Conservation (phyloP, 2,888 invertebrate genomes). For the Melanchra persicariae region DNA sequence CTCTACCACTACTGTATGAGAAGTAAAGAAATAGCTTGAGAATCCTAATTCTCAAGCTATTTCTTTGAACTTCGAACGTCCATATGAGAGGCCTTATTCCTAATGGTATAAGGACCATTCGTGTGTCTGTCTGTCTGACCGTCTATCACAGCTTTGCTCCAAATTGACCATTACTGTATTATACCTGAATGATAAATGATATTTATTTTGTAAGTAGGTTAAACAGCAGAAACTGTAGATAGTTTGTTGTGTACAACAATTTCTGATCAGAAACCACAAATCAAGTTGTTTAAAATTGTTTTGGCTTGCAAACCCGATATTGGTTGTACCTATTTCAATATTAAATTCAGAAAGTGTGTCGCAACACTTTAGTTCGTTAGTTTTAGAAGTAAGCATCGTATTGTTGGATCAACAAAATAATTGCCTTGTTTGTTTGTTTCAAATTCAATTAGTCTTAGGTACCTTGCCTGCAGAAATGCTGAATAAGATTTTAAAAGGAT, state of each 20-base stretch:
- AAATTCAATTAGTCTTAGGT: constrained; percentile 18
- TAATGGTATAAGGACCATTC: too few relatives aligned
- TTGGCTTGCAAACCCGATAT: constrained; percentile 22
- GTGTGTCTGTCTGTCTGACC: too few relatives aligned
- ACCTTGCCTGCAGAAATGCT: background rate
- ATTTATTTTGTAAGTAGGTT: too few relatives aligned
- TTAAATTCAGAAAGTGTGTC: constrained; percentile 30
- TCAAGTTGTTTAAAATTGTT: constrained; percentile 13
- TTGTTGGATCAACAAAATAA: constrained; percentile 32
- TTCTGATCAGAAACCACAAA: constrained; percentile 6
- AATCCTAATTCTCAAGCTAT: too few relatives aligned
- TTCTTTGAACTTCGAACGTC: too few relatives aligned
- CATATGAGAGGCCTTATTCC: too few relatives aligned
- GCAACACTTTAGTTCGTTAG: constrained; percentile 27
- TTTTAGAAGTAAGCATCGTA: constrained; percentile 15
- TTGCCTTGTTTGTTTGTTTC: constrained; percentile 36
- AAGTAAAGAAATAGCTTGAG: background rate
- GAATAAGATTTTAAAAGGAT: background rate
- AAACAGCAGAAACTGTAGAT: too few relatives aligned
- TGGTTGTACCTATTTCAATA: constrained; percentile 37
- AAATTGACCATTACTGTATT: too few relatives aligned
- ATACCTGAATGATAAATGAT: too few relatives aligned
- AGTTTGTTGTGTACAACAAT: background rate
- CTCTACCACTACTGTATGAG: background rate
- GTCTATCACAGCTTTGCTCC: too few relatives aligned